These are phyloP conservation scores for Sycophila sp. DNA, from an alignment of 1,140 invertebrate species.

Conservation along the genomic window DNA sequence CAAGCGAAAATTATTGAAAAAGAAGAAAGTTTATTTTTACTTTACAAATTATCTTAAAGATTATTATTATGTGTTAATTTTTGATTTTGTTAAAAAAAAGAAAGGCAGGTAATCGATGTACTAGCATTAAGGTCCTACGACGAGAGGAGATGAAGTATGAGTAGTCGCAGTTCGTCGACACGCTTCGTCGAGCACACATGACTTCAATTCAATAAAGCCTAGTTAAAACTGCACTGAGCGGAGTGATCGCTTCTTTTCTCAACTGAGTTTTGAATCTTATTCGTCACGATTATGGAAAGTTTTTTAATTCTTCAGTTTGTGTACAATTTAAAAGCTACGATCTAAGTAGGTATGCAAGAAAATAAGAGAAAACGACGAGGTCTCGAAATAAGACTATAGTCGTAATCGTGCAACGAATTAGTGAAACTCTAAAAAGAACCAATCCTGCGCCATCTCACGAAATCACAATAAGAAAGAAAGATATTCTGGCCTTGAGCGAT, in stretches of 20 bases:
- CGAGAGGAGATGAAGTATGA: neutral
- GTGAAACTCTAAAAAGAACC: constrained; percentile 1
- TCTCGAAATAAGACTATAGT: no score
- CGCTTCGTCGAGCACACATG: constrained; percentile 3
- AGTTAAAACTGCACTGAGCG: neutral
- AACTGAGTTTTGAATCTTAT: constrained; percentile 1
- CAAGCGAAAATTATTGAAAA: no score
- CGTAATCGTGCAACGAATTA: neutral
- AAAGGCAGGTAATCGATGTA: constrained; percentile 21
- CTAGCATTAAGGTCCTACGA: constrained; percentile 56
- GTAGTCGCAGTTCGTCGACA: neutral
- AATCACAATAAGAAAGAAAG: neutral
- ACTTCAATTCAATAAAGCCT: neutral
- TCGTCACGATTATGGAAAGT: neutral
- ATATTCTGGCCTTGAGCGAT: neutral
- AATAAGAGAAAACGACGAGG: no score
- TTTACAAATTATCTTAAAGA: neutral
- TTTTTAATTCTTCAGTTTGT: no score
- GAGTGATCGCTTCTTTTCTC: neutral
- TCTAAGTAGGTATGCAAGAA: no score
- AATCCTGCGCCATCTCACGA: neutral
- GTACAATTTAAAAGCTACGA: neutral
- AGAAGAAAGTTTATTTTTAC: neutral
- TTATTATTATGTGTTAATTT: no score
- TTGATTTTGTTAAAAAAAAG: no score